Base-by-base conservation (phyloP, 2,888 invertebrate genomes). In the Drosophila longiperda region DNA sequence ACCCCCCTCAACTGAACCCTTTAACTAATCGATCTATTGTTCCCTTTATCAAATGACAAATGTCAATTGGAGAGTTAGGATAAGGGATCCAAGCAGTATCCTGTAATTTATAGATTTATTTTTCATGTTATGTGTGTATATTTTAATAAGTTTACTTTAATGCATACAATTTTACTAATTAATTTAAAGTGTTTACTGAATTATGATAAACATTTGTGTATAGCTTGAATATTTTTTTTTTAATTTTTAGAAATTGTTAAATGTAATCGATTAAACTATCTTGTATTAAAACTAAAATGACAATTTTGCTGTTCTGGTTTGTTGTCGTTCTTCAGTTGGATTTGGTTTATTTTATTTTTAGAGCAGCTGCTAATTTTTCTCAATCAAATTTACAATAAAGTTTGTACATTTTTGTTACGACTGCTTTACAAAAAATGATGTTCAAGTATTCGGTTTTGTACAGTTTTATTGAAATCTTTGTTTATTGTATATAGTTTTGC, bases 121-220 rank as follows among this genome's bases (percentile, higher is more conserved):
- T 52, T 52, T 54, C n/a, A 40, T 9, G 9, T 55, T 53, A 36
- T 55, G 45, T 64, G 26, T 73, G 34, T 67, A 64, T 74, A 64
- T 79, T 59, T 65, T 50, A 55, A 75, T 80, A 79, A 57, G 34
- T 75, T 76, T 59, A 45, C 26, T 72, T 80, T 75, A 79, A 75
- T 78, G 29, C 69, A 76, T 83, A 89, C 67, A 84, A 84, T 89
- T 84, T 87, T 87, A 81, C 83, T 84, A 84, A 84, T 84, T 84
- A 84, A 87, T 66, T 80, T 72, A 76, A 71, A 72, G 65, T 72
- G 62, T 66, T 80, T 83, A 80, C 70, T 80, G 77, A 80, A 70
- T 78, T 70, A 81, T 83, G 59, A 75, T 83, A 86, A 68, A 81
- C 42, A 40, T 40, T 40, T 40, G 55, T 72, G 78, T 66, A 66